Percentiles rank a stretch among this genome's conserved stretches.
phyloP scores from a whole-genome alignment of 1,140 invertebrate species.

The Cyclina sinensis region DNA sequence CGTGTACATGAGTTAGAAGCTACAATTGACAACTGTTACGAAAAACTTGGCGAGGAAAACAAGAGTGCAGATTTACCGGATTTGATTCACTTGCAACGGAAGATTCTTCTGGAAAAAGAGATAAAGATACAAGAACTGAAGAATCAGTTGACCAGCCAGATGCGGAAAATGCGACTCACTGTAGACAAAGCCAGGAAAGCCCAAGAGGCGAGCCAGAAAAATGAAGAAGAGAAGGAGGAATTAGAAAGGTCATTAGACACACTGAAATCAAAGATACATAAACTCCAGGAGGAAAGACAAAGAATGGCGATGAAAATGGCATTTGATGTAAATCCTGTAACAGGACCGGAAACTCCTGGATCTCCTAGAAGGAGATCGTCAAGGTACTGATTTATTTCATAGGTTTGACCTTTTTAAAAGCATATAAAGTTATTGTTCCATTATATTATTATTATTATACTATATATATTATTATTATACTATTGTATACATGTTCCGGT shows the following conservation, averaged over 20 bases:
- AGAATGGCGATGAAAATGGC: conserved; percentile 62
- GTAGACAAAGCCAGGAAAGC: conserved; percentile 49
- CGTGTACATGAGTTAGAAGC: conserved; percentile 50
- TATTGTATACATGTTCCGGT: no score
- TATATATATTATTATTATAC: no score
- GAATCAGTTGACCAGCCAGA: conserved; percentile 28
- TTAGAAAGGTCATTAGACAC: conserved; percentile 47
- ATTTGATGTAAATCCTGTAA: conserved; percentile 23
- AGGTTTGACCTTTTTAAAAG: no score
- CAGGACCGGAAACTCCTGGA: neutral
- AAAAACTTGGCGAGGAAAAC: conserved; percentile 55
- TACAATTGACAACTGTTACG: conserved; percentile 59
- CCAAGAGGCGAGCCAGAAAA: conserved; percentile 38
- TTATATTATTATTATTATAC: no score
- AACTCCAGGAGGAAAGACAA: conserved; percentile 61
- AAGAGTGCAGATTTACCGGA: conserved; percentile 47
- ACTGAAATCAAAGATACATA: conserved; percentile 58
- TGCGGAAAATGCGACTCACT: conserved; percentile 36
- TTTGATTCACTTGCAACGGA: conserved; percentile 31
- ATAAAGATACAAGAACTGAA: conserved; percentile 60
- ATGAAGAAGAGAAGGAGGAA: conserved; percentile 61
- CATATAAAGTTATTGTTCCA: no score
- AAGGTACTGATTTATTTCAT: no score
- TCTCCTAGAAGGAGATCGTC: conserved; percentile 32
- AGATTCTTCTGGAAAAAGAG: conserved; percentile 46